Evolutionary conservation across 2,113 vertebrate species (phyloP).

Genomic region (Spea multiplicata): DNA sequence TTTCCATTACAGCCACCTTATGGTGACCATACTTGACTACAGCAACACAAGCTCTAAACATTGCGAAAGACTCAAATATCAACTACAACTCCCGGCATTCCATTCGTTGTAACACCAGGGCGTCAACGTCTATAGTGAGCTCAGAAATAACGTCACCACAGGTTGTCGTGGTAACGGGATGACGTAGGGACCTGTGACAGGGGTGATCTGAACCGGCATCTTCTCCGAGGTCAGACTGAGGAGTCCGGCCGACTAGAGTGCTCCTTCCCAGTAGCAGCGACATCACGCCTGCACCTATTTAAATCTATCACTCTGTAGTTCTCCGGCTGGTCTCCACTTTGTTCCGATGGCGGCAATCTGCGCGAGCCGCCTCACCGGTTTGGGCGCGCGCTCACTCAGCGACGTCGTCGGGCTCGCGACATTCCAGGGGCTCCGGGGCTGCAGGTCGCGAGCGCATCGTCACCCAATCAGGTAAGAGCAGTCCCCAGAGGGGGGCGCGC

Average conservation of each 20-base stretch:
- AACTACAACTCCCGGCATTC: conserved; percentile 41
- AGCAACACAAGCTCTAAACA: neutral
- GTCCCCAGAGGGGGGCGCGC: neutral
- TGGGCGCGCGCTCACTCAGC: conserved; percentile 70
- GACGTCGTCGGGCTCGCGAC: conserved; percentile 67
- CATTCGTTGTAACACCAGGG: neutral
- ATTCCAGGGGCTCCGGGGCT: conserved; percentile 56
- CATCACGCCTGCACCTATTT: neutral
- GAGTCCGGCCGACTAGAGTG: conserved; percentile 18
- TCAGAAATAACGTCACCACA: conserved; percentile 29
- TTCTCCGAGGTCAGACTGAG: conserved; percentile 30
- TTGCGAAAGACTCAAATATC: neutral
- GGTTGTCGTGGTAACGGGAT: conserved; percentile 23
- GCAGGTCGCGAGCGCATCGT: conserved; percentile 48
- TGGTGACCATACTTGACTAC: neutral
- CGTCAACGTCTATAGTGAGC: conserved; percentile 11
- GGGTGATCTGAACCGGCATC: conserved; percentile 38
- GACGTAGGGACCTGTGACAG: conserved; percentile 44
- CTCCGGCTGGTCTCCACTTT: neutral
- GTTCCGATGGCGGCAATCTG: conserved; percentile 25
- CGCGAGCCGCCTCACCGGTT: conserved; percentile 56
- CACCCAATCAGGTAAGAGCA: conserved; percentile 74
- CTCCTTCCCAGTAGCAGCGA: neutral
- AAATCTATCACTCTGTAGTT: neutral
- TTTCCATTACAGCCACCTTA: neutral